phyloP scores from a whole-genome alignment of 2,797 vertebrate species.

The Falco columbarius region DNA sequence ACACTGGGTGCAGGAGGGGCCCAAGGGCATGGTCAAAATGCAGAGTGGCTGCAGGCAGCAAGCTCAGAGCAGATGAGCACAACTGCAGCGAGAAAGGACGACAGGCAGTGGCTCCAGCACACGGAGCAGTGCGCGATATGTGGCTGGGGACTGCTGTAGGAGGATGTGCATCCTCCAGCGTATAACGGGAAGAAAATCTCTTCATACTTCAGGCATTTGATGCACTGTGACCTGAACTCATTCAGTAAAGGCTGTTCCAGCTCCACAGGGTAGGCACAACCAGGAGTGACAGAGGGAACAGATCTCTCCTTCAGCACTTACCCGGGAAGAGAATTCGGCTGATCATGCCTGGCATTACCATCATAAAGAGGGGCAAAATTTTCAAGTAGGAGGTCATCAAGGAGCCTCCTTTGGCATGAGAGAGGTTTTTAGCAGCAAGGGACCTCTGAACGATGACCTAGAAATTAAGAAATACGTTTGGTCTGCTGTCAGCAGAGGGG shows the following conservation, averaged over 20 bases:
- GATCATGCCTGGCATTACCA: slow-evolving; percentile 96
- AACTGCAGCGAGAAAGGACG: not conserved
- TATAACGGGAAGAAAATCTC: not conserved
- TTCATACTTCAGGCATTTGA: not conserved
- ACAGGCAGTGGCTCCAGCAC: not conserved
- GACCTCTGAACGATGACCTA: slow-evolving; percentile 98
- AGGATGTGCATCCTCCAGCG: not conserved
- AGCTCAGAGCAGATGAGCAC: not conserved
- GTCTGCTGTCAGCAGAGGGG: not conserved
- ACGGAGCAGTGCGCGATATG: fast-evolving
- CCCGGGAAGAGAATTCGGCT: slow-evolving; percentile 94
- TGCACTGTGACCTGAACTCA: not conserved
- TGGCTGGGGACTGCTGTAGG: not conserved
- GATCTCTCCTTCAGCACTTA: slow-evolving; percentile 41
- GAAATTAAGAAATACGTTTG: not conserved
- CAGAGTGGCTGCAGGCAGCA: not conserved
- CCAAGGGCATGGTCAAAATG: fast-evolving
- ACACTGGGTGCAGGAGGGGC: not conserved
- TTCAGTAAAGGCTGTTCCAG: not conserved
- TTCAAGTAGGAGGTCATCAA: slow-evolving; percentile 93
- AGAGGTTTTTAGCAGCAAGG: slow-evolving; percentile 89
- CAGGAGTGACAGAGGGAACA: not conserved
- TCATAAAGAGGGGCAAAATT: slow-evolving; percentile 91
- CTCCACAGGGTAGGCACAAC: fast-evolving
- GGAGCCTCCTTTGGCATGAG: slow-evolving; percentile 95